Conservation (phyloP, 2,797 vertebrate genomes). For the Myiotriccus ornatus region DNA sequence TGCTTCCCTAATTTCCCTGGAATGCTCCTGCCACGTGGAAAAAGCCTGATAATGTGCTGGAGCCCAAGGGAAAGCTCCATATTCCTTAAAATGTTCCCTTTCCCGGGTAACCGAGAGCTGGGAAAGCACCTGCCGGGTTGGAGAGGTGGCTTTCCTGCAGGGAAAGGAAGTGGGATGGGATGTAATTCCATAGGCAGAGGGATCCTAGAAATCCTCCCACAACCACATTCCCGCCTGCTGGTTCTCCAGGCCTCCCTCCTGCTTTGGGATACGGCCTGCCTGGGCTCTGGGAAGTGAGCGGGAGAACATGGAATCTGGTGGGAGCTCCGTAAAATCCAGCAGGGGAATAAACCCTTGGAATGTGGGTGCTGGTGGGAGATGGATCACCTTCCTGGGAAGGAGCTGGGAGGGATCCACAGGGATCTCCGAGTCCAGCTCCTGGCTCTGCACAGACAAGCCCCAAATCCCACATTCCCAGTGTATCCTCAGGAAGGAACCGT, state of each 20-base stretch:
- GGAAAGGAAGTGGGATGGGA: neutral
- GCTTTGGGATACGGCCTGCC: neutral
- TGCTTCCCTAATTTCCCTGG: neutral
- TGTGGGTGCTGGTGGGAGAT: neutral
- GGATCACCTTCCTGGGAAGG: neutral
- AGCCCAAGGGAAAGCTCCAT: neutral
- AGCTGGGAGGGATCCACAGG: neutral
- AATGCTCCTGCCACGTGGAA: neutral
- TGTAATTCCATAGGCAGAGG: neutral
- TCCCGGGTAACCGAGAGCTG: too few species aligned
- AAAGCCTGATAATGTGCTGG: neutral
- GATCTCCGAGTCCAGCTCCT: neutral
- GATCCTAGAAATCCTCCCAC: neutral
- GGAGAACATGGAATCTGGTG: neutral
- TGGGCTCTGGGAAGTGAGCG: neutral
- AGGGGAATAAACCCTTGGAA: neutral
- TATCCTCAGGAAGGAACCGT: neutral
- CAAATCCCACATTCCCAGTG: neutral
- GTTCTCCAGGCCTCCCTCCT: neutral
- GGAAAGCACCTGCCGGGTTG: neutral
- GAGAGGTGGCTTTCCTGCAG: neutral
- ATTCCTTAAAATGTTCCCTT: neutral
- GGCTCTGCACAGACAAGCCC: too few species aligned
- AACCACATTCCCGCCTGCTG: neutral
- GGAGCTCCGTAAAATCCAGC: neutral